Conservation (phyloP, 2,797 vertebrate species). For the Sebastes taczanowskii region DNA sequence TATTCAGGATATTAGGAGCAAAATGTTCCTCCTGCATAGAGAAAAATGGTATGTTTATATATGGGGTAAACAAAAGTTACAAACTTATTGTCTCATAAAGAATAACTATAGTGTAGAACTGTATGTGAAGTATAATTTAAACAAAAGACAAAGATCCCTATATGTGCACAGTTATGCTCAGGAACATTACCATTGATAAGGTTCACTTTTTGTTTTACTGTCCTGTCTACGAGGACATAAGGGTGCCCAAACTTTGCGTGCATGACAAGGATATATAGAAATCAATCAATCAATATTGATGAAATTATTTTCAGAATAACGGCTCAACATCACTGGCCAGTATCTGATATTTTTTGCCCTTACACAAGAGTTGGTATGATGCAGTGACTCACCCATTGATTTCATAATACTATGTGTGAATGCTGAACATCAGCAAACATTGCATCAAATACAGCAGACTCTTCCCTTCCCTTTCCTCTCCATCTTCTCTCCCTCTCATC, state of each 20-base stretch:
- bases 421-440: conserved; percentile 30
- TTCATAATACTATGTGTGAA: conserved; percentile 9
- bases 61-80: too few relatives aligned
- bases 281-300: neutral
- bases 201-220: too few relatives aligned
- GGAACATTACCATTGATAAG: fast-evolving
- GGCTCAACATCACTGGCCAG: neutral
- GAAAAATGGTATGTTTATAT: fast-evolving
- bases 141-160: too few relatives aligned
- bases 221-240: too few relatives aligned
- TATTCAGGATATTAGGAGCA: too few relatives aligned
- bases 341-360: neutral
- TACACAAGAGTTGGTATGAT: neutral
- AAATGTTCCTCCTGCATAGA: too few relatives aligned
- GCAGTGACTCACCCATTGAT: conserved; percentile 21
- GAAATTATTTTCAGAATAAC: neutral
- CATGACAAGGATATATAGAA: fast-evolving
- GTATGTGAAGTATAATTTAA: fast-evolving
- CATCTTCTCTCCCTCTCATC: conserved; percentile 22
- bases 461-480: neutral
- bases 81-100: too few relatives aligned
- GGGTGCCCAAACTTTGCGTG: too few relatives aligned
- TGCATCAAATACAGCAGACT: conserved; percentile 29
- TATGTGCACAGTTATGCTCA: too few relatives aligned
- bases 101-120: too few relatives aligned